Evolutionary conservation across 1,140 invertebrate species (phyloP).

Genomic region (Scaptomyza montana): DNA sequence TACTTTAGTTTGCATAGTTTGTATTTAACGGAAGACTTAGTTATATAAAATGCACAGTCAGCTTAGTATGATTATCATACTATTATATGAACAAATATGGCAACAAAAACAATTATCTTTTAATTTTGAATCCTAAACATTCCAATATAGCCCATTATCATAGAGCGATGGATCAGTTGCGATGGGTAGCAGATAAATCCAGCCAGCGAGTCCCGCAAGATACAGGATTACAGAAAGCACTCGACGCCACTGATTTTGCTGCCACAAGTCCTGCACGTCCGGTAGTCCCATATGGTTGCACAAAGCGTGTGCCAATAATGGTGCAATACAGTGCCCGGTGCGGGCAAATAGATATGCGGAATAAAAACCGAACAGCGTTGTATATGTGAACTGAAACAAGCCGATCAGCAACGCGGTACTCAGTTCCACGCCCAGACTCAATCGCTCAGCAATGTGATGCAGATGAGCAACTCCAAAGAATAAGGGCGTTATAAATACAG

Average conservation of each 20-base stretch:
- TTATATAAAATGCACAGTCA: slow-evolving; percentile 25
- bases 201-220: slow-evolving; percentile 90
- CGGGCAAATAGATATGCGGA: slow-evolving; percentile 94
- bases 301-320: slow-evolving; percentile 95
- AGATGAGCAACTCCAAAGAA: slow-evolving; percentile 98
- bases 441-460: slow-evolving; percentile 94
- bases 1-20: not conserved
- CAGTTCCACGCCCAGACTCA: slow-evolving; percentile 88
- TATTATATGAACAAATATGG: slow-evolving; percentile 54
- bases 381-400: slow-evolving; percentile 96
- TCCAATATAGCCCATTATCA: slow-evolving; percentile 88
- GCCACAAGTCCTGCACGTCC: slow-evolving; percentile 91
- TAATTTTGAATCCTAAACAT: slow-evolving; percentile 12
- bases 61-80: slow-evolving; percentile 12
- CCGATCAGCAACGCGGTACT: slow-evolving; percentile 87
- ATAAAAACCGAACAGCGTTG: slow-evolving; percentile 96
- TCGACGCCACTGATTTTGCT: slow-evolving; percentile 87
- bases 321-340: slow-evolving; percentile 94
- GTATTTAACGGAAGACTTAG: slow-evolving; percentile 53
- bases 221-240: slow-evolving; percentile 88
- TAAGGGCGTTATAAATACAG: slow-evolving; percentile 93
- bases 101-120: slow-evolving; percentile 38
- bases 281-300: slow-evolving; percentile 99
- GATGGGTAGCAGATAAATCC: slow-evolving; percentile 91
- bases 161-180: slow-evolving; percentile 92